Evolutionary conservation across 2,113 vertebrate genomes (phyloP).

Genomic region (Dascyllus trimaculatus): DNA sequence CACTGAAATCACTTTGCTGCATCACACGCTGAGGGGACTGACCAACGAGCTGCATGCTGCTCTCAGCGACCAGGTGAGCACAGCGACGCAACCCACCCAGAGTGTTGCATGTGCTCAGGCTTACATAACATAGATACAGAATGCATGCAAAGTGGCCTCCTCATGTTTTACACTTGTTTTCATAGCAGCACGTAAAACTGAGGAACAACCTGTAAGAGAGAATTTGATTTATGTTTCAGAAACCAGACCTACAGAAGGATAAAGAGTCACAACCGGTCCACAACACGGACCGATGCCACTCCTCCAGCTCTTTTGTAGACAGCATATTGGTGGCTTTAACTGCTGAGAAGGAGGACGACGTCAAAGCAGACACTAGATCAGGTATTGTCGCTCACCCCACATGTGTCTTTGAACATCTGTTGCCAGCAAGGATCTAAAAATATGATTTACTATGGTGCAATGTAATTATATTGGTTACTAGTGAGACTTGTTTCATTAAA

Average conservation of each 20-base stretch:
- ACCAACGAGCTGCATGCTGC: slow-evolving; percentile 63
- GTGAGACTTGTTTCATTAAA: not conserved
- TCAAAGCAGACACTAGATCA: not conserved
- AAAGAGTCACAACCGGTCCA: slow-evolving; percentile 3
- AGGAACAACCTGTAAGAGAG: not conserved
- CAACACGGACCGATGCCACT: slow-evolving; percentile 14
- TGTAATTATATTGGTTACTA: no score
- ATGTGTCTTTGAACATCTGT: not conserved
- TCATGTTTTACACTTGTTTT: no score
- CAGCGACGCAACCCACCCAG: no score
- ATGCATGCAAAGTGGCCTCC: no score
- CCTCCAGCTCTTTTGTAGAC: slow-evolving; percentile 77
- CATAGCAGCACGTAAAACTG: no score
- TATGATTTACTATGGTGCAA: no score
- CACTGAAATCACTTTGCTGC: slow-evolving; percentile 76
- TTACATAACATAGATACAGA: no score
- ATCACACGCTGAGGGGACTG: slow-evolving; percentile 76
- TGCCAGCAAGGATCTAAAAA: no score
- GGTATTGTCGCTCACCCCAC: slow-evolving; percentile 49
- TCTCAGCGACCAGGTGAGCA: slow-evolving; percentile 68
- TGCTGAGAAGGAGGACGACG: slow-evolving; percentile 53
- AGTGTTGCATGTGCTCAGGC: not conserved
- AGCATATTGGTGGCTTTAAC: slow-evolving; percentile 77
- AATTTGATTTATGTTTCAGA: slow-evolving; percentile 46
- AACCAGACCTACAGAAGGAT: slow-evolving; percentile 28